Evolutionary conservation across 2,113 vertebrate species (phyloP).

Genomic region (Entelurus aequoreus): DNA sequence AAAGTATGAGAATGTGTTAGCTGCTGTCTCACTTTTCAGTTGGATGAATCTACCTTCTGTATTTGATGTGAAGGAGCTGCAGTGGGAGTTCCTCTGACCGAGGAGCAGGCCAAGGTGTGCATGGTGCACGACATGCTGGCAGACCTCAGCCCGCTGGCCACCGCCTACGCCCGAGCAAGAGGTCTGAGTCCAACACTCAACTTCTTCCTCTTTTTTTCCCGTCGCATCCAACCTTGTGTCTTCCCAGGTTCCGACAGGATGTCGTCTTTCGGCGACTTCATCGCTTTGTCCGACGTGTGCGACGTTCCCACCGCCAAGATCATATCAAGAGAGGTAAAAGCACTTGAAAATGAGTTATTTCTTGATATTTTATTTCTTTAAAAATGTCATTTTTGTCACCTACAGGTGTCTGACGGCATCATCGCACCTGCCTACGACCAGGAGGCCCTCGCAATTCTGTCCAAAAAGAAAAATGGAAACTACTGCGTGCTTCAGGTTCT

Average conservation of each 20-base stretch:
- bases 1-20: too few relatives aligned
- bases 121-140: constrained; percentile 86
- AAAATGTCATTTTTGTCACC: background rate
- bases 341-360: background rate
- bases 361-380: background rate
- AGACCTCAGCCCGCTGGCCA: constrained; percentile 81
- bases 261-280: constrained; percentile 97
- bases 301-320: constrained; percentile 93
- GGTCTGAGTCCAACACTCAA: constrained; percentile 60
- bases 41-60: too few relatives aligned
- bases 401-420: constrained; percentile 93
- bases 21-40: too few relatives aligned
- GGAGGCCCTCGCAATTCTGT: constrained; percentile 89
- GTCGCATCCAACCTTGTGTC: background rate
- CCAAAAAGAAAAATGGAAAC: constrained; percentile 92
- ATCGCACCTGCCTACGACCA: constrained; percentile 90
- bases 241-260: constrained; percentile 90
- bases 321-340: constrained; percentile 90
- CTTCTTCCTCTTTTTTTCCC: background rate
- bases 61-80: constrained; percentile 79
- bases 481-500: constrained; percentile 92
- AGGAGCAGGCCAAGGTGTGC: constrained; percentile 88
- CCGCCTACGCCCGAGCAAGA: constrained; percentile 90
- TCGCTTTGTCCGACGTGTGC: constrained; percentile 88
- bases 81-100: constrained; percentile 82